Evolutionary conservation across 2,797 vertebrate genomes (phyloP).

Genomic region (Sorex maritimensis): DNA sequence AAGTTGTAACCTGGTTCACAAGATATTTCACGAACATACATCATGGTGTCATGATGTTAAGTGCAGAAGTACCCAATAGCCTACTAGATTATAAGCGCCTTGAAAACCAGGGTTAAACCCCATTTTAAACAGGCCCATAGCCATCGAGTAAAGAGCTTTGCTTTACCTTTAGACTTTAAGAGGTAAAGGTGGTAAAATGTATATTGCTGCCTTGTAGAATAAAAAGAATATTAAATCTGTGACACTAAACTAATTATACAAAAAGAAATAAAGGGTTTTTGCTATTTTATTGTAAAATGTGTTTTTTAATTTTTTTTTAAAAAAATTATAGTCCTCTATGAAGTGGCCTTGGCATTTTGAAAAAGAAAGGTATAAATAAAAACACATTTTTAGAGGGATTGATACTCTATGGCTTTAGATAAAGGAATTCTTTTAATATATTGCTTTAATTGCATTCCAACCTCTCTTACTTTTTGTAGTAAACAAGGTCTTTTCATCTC

Average conservation of each 20-base stretch:
- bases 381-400: conserved; percentile 32
- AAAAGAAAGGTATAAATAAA: conserved; percentile 1
- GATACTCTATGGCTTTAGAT: neutral
- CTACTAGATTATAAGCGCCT: conserved; percentile 44
- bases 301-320: conserved; percentile 17
- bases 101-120: conserved; percentile 60
- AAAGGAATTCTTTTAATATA: conserved; percentile 21
- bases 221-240: conserved; percentile 40
- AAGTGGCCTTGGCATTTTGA: neutral
- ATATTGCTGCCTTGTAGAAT: neutral
- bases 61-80: neutral
- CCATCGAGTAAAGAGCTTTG: neutral
- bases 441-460: conserved; percentile 14
- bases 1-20: conserved; percentile 57
- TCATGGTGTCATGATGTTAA: conserved; percentile 49
- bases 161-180: neutral
- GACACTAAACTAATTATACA: neutral
- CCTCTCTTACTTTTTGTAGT: neutral
- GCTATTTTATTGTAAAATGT: conserved; percentile 52
- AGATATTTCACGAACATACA: conserved; percentile 56
- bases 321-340: neutral
- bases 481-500: neutral
- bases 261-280: conserved; percentile 19
- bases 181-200: neutral
- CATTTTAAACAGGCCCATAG: neutral